Evolutionary conservation across 2,888 invertebrate species (phyloP).

Genomic region (Dilophus febrilis): DNA sequence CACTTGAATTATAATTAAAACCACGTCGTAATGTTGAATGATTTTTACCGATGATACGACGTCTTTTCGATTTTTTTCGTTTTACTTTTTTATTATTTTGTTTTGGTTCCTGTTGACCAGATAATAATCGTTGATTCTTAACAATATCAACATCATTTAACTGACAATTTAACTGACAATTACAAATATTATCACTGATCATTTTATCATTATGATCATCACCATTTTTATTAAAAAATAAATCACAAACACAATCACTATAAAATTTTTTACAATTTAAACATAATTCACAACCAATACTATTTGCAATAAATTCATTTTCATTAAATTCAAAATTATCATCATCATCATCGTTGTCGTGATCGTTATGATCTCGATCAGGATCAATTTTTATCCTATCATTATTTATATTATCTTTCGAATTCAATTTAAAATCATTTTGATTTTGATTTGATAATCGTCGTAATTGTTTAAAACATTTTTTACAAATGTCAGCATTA

Average conservation of each 20-base stretch:
- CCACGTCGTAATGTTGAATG: constrained; percentile 15
- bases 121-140: too few species aligned
- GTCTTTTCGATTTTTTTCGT: constrained; percentile 13
- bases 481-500: not conserved
- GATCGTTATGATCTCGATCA: constrained; percentile 10
- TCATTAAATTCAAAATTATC: constrained; percentile 15
- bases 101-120: not conserved
- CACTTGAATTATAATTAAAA: constrained; percentile 5
- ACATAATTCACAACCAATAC: constrained; percentile 13
- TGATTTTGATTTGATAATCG: constrained; percentile 13
- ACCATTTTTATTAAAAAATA: too few species aligned
- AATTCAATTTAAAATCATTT: constrained; percentile 8
- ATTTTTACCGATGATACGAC: constrained; percentile 15
- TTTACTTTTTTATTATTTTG: constrained; percentile 11
- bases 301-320: constrained; percentile 15
- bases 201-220: not conserved
- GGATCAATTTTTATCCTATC: constrained; percentile 14
- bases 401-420: constrained; percentile 2
- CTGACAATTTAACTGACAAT: not conserved
- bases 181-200: not conserved
- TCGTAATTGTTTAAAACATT: constrained; percentile 6
- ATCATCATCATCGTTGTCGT: constrained; percentile 15
- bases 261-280: constrained; percentile 16
- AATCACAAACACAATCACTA: constrained; percentile 13
- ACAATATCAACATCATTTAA: not conserved